phyloP scores from a whole-genome alignment of 2,113 vertebrate genomes.

The Syngnathus floridae region DNA sequence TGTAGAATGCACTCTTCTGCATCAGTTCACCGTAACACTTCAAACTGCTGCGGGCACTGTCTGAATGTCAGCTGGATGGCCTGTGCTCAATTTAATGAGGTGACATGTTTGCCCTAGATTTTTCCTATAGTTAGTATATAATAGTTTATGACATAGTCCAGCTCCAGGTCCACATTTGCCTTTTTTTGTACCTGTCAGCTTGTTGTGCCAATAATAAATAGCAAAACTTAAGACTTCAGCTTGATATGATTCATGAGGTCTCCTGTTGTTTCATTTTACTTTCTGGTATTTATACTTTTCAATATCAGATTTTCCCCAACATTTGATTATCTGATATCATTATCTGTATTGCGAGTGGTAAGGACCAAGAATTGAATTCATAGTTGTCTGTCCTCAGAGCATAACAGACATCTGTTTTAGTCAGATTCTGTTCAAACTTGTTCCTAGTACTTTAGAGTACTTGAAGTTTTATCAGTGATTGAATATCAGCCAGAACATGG shows the following conservation, averaged over 20 bases:
- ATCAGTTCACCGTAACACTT: conserved; percentile 58
- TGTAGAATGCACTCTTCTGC: conserved; percentile 57
- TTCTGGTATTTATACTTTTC: background rate
- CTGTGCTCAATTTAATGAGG: conserved; percentile 53
- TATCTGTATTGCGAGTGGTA: too few species aligned
- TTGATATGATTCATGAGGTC: background rate
- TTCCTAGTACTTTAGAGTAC: too few species aligned
- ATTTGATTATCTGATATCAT: too few species aligned
- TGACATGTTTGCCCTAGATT: conserved; percentile 57
- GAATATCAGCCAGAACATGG: too few species aligned
- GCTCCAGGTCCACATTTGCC: conserved; percentile 11
- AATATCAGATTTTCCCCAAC: too few species aligned
- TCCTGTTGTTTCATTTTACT: background rate
- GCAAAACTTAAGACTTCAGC: conserved; percentile 9
- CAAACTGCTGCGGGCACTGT: conserved; percentile 48
- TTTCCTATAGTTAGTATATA: conserved; percentile 2
- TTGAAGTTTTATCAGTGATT: too few species aligned
- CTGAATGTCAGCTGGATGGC: conserved; percentile 63
- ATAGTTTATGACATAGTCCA: conserved; percentile 31
- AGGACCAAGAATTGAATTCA: too few species aligned
- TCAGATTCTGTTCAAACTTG: too few species aligned
- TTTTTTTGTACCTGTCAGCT: conserved; percentile 12
- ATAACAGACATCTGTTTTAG: too few species aligned
- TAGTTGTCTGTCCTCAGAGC: too few species aligned
- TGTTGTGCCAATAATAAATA: background rate